These are phyloP conservation scores for Drosophila paramelanica DNA, from an alignment of 2,888 invertebrate genomes.

Conservation along the genomic window DNA sequence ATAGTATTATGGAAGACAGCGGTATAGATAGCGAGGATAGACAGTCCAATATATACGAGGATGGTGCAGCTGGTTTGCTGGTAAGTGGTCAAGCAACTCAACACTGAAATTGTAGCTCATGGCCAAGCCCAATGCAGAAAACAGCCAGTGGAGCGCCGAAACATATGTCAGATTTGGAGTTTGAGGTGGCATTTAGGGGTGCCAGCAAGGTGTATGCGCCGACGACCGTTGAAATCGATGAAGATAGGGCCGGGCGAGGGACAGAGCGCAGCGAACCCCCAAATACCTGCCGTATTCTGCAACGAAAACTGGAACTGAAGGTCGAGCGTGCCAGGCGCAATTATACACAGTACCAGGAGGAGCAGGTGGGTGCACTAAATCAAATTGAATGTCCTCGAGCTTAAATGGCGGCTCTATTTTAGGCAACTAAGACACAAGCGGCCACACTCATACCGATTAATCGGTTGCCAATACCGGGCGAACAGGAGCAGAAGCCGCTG, in stretches of 20 bases:
- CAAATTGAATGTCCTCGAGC: conserved; percentile 2
- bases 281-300: conserved; percentile 84
- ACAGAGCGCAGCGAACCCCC: conserved; percentile 72
- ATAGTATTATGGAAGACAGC: conserved; percentile 82
- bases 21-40: conserved; percentile 84
- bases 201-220: conserved; percentile 67
- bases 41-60: conserved; percentile 75
- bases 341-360: conserved; percentile 83
- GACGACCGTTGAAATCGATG: conserved; percentile 72
- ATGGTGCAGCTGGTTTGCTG: conserved; percentile 68
- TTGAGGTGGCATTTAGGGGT: conserved; percentile 82
- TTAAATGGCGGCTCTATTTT: conserved; percentile 13
- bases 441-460: conserved; percentile 84
- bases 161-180: conserved; percentile 80
- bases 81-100: conserved; percentile 47
- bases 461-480: conserved; percentile 84
- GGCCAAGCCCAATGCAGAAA: conserved; percentile 57
- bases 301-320: conserved; percentile 85
- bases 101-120: conserved; percentile 38
- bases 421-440: conserved; percentile 83
- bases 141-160: conserved; percentile 69
- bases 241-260: conserved; percentile 52
- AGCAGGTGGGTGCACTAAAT: conserved; percentile 64
- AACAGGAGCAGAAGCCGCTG: conserved; percentile 83
- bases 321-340: conserved; percentile 85